Conservation (phyloP, 2,113 vertebrate genomes). For the Promerops cafer region DNA sequence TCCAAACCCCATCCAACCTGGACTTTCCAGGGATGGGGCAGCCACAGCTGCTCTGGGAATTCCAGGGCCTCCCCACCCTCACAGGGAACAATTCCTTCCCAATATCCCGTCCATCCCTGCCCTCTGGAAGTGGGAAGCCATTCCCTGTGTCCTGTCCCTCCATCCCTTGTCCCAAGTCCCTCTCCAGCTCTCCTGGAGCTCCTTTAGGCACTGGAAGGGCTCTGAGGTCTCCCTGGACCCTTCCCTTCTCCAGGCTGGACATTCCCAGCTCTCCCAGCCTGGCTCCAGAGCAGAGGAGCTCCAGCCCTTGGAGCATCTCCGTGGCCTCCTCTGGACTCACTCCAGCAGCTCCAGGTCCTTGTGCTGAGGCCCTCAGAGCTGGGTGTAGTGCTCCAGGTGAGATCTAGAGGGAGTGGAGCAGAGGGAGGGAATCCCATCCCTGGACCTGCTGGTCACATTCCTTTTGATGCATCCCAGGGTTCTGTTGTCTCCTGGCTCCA, state of each 20-base stretch:
- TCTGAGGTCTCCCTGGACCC: rapidly evolving
- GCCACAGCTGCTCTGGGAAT: neutral
- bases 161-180: neutral
- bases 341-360: neutral
- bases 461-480: neutral
- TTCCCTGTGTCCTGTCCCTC: neutral
- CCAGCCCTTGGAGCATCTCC: neutral
- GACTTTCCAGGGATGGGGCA: neutral
- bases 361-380: neutral
- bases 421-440: neutral
- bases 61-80: rapidly evolving
- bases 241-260: neutral
- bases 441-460: neutral
- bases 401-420: neutral
- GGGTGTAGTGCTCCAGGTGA: neutral
- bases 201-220: neutral
- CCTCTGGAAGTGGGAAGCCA: neutral
- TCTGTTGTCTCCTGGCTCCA: neutral
- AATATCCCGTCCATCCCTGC: rapidly evolving
- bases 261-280: neutral
- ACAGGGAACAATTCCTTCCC: rapidly evolving
- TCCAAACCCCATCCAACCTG: rapidly evolving
- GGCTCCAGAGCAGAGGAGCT: neutral
- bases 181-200: neutral
- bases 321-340: rapidly evolving